Conservation (phyloP, 2,113 vertebrate genomes). For the Tylochromis polylepis region DNA sequence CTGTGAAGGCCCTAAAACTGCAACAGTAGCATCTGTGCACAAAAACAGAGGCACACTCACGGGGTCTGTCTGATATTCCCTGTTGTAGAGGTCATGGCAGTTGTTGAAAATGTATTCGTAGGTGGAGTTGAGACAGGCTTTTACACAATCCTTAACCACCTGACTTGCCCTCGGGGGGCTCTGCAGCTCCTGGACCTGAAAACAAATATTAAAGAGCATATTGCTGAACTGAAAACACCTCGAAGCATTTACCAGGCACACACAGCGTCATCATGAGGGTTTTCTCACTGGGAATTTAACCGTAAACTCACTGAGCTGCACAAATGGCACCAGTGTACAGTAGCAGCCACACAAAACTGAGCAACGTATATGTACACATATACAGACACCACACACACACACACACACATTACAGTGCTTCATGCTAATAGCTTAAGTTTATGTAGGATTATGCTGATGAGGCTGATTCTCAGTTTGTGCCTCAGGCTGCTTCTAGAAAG, state of each 20-base stretch:
- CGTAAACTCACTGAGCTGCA: neutral
- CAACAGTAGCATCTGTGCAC: neutral
- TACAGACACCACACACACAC: neutral
- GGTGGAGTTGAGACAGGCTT: slow-evolving; percentile 95
- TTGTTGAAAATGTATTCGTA: slow-evolving; percentile 98
- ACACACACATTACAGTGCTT: neutral
- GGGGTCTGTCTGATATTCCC: slow-evolving; percentile 93
- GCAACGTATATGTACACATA: too few species aligned
- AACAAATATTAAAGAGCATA: slow-evolving; percentile 5
- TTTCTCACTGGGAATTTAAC: neutral
- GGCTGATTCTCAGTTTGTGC: neutral
- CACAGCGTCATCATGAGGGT: neutral
- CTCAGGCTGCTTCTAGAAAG: slow-evolving; percentile 6
- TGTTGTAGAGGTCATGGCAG: slow-evolving; percentile 92
- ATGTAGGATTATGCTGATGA: slow-evolving; percentile 21
- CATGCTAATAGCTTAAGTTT: slow-evolving; percentile 11
- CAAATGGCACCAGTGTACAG: neutral
- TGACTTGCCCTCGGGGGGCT: slow-evolving; percentile 93
- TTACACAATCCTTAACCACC: slow-evolving; percentile 96
- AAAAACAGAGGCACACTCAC: slow-evolving; percentile 63
- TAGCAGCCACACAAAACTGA: neutral
- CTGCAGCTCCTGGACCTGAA: slow-evolving; percentile 94
- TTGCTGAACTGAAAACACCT: neutral
- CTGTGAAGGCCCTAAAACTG: neutral
- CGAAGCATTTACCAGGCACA: neutral